Evolutionary conservation across 1,140 invertebrate genomes (phyloP).

Genomic region (Neotoxoptera formosana): DNA sequence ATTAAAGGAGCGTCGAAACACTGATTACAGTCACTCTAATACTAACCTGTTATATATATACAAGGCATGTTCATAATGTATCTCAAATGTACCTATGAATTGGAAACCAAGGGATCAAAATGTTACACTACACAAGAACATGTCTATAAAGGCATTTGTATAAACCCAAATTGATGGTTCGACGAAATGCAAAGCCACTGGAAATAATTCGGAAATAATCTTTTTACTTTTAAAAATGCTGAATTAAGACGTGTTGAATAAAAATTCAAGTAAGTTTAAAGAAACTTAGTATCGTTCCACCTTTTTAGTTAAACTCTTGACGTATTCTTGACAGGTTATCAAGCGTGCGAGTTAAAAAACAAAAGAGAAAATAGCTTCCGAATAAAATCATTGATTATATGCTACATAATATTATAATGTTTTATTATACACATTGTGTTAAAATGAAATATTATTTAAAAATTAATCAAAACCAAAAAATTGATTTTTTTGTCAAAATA

Average conservation of each 20-base stretch:
- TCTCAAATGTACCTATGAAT: not conserved
- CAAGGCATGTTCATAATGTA: not conserved
- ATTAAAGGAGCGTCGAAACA: too few species aligned
- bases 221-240: not conserved
- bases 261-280: not conserved
- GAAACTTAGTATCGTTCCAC: not conserved
- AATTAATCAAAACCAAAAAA: not conserved
- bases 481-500: not conserved
- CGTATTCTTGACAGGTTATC: not conserved
- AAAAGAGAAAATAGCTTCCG: not conserved
- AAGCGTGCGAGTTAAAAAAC: not conserved
- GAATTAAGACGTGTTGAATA: not conserved
- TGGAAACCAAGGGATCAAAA: not conserved
- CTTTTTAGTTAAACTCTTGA: not conserved
- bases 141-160: not conserved
- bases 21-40: too few species aligned
- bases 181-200: not conserved
- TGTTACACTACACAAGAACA: not conserved
- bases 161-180: not conserved
- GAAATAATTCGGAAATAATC: not conserved
- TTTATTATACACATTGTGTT: not conserved
- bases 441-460: not conserved
- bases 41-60: not conserved
- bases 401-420: not conserved
- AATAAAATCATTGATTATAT: not conserved